These are phyloP conservation scores for Drosophila takahashii DNA, from an alignment of 1,140 invertebrate genomes.

Conservation along the genomic window DNA sequence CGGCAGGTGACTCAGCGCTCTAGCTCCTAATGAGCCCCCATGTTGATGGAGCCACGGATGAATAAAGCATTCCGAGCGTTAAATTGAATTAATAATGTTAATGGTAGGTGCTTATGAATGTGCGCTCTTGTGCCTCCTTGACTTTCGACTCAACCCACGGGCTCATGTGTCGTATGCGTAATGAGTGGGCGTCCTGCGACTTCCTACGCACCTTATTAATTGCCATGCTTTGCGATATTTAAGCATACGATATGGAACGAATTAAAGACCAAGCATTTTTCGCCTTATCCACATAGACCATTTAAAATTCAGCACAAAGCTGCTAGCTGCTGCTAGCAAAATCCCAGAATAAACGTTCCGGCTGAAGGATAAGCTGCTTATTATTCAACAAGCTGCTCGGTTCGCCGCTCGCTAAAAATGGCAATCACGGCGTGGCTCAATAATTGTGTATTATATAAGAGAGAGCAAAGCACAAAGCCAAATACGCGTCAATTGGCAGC, in stretches of 20 bases:
- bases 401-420: constrained; percentile 62
- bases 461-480: constrained; percentile 67
- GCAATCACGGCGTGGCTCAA: constrained; percentile 73
- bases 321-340: constrained; percentile 7
- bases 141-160: constrained; percentile 33
- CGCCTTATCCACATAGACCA: constrained; percentile 2
- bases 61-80: constrained; percentile 78
- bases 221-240: constrained; percentile 64
- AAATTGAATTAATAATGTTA: constrained; percentile 84
- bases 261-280: constrained; percentile 46
- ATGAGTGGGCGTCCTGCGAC: constrained; percentile 13
- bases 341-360: constrained; percentile 25
- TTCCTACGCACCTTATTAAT: constrained; percentile 60
- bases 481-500: constrained; percentile 83
- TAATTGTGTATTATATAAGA: constrained; percentile 71
- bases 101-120: constrained; percentile 70
- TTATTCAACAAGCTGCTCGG: constrained; percentile 61
- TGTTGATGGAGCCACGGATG: constrained; percentile 60
- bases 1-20: constrained; percentile 70
- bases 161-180: constrained; percentile 53
- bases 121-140: constrained; percentile 55
- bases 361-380: constrained; percentile 66
- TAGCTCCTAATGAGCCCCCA: constrained; percentile 60
- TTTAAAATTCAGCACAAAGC: constrained; percentile 61
- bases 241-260: constrained; percentile 43